Conservation (phyloP, 92 coral and sea anemone species). For the Parazoanthus darwini region DNA sequence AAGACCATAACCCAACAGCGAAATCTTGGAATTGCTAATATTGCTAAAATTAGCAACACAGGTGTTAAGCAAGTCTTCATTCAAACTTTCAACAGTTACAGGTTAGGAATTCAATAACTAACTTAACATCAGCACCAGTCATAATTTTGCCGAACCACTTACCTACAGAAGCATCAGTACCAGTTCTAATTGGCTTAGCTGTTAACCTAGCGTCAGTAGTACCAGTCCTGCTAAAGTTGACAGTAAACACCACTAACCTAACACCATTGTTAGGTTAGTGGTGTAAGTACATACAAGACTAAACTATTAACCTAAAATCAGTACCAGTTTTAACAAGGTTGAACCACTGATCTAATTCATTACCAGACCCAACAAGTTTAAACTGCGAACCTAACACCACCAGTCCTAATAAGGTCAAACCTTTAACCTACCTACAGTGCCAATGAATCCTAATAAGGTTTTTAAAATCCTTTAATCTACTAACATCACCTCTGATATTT, state of each 20-base stretch:
- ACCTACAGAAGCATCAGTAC: not conserved
- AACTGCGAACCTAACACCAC: not conserved
- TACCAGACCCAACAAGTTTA: not conserved
- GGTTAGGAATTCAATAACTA: not conserved
- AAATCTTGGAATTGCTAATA: constrained; percentile 72
- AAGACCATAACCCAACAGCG: constrained; percentile 88
- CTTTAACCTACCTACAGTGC: constrained; percentile 61
- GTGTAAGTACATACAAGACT: not conserved
- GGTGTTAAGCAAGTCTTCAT: not conserved
- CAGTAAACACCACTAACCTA: too few relatives aligned
- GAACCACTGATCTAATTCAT: not conserved
- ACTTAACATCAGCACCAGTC: not conserved
- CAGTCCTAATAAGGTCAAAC: not conserved
- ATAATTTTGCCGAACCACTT: not conserved
- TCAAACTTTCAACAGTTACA: not conserved
- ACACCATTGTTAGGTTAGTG: too few relatives aligned
- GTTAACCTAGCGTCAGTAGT: too few relatives aligned
- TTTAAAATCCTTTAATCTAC: constrained; percentile 48
- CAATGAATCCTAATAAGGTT: not conserved
- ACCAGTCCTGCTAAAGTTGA: too few relatives aligned
- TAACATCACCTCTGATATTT: too few relatives aligned
- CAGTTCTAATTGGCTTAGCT: too few relatives aligned
- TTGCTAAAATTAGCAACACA: constrained; percentile 49
- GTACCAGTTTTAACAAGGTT: not conserved
- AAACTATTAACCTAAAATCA: not conserved